Conservation (phyloP, 1,140 invertebrate species). For the Pachyrhynchus sulphureomaculatus region DNA sequence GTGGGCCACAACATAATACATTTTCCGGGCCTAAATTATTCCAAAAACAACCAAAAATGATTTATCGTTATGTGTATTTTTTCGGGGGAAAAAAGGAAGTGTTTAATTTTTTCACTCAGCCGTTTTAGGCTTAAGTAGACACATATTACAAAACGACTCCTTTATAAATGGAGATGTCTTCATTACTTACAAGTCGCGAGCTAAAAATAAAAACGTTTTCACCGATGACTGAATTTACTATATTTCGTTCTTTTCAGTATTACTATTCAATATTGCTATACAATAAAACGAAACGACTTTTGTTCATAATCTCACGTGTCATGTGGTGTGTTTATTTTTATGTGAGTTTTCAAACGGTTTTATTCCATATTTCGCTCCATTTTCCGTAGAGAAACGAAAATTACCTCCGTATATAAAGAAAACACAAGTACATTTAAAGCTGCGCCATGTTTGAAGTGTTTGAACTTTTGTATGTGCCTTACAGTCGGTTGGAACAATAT, state of each 20-base stretch:
- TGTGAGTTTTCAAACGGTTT: slow-evolving; percentile 8
- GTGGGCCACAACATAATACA: slow-evolving; percentile 22
- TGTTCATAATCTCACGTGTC: slow-evolving; percentile 6
- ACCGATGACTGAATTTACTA: too few species aligned
- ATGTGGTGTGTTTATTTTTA: slow-evolving; percentile 7
- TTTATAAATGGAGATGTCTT: slow-evolving; percentile 16
- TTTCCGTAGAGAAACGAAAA: background rate
- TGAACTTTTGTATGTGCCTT: background rate
- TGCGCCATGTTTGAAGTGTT: background rate
- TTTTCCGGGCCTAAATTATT: slow-evolving; percentile 26
- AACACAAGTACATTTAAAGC: background rate
- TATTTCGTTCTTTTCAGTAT: too few species aligned
- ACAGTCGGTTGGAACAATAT: slow-evolving; percentile 6
- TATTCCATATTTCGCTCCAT: slow-evolving; percentile 7
- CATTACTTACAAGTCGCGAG: background rate
- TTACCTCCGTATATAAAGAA: slow-evolving; percentile 6
- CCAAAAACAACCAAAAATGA: slow-evolving; percentile 27
- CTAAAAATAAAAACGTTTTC: slow-evolving; percentile 6
- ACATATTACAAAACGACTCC: slow-evolving; percentile 5
- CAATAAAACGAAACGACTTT: slow-evolving; percentile 1
- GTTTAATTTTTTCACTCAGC: slow-evolving; percentile 23
- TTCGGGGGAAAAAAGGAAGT: slow-evolving; percentile 19
- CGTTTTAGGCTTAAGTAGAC: slow-evolving; percentile 12
- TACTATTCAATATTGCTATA: background rate
- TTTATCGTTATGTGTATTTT: slow-evolving; percentile 27